Evolutionary conservation across 2,113 vertebrate species (phyloP).

Genomic region (Hydrochoerus hydrochaeris): DNA sequence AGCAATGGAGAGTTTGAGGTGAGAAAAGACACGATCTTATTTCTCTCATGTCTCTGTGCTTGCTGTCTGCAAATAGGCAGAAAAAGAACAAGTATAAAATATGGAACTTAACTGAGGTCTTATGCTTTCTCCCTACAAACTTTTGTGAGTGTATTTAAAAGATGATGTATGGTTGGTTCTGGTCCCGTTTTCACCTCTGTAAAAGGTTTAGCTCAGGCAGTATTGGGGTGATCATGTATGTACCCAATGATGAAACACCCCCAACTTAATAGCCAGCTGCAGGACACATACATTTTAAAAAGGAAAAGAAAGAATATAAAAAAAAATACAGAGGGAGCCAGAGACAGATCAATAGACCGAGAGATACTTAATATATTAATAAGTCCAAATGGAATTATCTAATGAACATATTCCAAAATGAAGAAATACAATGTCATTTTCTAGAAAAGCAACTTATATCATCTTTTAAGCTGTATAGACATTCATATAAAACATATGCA

Average conservation of each 20-base stretch:
- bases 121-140: neutral
- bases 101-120: neutral
- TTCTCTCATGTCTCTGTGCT: neutral
- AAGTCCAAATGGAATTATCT: neutral
- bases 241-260: neutral
- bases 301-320: neutral
- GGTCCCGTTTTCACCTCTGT: neutral
- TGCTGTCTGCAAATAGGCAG: neutral
- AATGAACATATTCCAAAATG: neutral
- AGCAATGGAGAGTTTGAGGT: neutral
- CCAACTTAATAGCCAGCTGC: neutral
- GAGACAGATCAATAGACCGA: neutral
- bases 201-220: neutral
- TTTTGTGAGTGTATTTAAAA: neutral
- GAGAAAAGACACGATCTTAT: neutral
- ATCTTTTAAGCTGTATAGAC: neutral
- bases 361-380: neutral
- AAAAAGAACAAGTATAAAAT: neutral
- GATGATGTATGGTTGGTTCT: neutral
- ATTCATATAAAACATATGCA: neutral
- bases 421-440: neutral
- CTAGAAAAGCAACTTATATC: neutral
- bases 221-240: neutral
- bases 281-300: neutral
- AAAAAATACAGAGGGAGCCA: neutral